phyloP scores from a whole-genome alignment of 2,888 invertebrate genomes.

The Laspeyria flexula region DNA sequence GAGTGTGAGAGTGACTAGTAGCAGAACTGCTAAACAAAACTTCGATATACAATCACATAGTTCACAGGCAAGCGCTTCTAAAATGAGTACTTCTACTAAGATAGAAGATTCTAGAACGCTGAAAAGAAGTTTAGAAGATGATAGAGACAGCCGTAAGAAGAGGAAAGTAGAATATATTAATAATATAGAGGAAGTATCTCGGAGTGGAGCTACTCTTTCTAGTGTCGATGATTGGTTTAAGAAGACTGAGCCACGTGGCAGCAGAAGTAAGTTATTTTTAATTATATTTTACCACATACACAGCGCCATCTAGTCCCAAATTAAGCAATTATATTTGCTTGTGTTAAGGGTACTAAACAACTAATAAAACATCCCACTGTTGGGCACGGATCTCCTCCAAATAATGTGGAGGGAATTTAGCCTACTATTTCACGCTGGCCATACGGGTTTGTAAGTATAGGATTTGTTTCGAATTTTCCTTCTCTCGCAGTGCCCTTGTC shows the following conservation, averaged over 20 bases:
- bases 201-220: constrained; percentile 47
- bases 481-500: no score
- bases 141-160: constrained; percentile 36
- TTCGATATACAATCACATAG: constrained; percentile 1
- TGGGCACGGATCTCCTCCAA: no score
- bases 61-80: constrained; percentile 24
- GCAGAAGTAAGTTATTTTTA: constrained; percentile 42
- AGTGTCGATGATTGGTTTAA: constrained; percentile 65
- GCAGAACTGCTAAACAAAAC: background rate
- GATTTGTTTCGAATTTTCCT: no score
- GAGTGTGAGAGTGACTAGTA: background rate
- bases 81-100: constrained; percentile 29
- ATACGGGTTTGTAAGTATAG: no score
- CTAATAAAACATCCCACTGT: no score
- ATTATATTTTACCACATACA: background rate
- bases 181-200: constrained; percentile 20
- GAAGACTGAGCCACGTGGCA: constrained; percentile 40
- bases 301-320: no score
- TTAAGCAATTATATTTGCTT: no score
- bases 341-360: no score
- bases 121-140: constrained; percentile 39
- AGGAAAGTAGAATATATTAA: constrained; percentile 34
- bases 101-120: constrained; percentile 12
- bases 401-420: no score
- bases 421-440: no score